phyloP scores from a whole-genome alignment of 2,797 vertebrate species.

The Erpetoichthys calabaricus region DNA sequence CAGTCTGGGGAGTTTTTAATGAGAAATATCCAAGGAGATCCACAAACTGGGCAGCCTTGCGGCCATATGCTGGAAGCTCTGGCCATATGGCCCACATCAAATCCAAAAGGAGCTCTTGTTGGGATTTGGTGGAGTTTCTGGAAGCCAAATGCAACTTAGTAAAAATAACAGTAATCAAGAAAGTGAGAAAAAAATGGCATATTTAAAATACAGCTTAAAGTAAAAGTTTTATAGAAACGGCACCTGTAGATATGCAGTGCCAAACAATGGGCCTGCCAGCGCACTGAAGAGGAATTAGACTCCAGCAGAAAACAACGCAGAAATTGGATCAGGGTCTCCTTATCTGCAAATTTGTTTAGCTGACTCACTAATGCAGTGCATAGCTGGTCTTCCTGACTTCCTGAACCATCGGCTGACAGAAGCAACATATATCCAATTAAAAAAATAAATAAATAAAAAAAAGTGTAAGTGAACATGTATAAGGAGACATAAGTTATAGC shows the following conservation, averaged over 20 bases:
- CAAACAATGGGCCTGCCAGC: conserved; percentile 96
- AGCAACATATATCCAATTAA: background rate
- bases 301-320: conserved; percentile 91
- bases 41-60: conserved; percentile 95
- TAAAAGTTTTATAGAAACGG: no score
- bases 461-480: no score
- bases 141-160: conserved; percentile 4
- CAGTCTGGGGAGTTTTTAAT: conserved; percentile 90
- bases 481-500: no score
- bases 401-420: conserved; percentile 63
- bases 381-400: conserved; percentile 89
- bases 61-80: conserved; percentile 93
- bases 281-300: conserved; percentile 89
- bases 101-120: conserved; percentile 86
- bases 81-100: conserved; percentile 98
- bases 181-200: background rate
- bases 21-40: conserved; percentile 96
- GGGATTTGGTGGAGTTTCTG: conserved; percentile 91
- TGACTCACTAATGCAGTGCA: conserved; percentile 92
- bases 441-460: background rate
- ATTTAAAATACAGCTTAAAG: no score
- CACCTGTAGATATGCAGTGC: conserved; percentile 95
- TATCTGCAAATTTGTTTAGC: conserved; percentile 94
- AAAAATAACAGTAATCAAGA: background rate
- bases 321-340: conserved; percentile 94